phyloP scores from a whole-genome alignment of 2,797 vertebrate species.

The Platyrinchus mystaceus region DNA sequence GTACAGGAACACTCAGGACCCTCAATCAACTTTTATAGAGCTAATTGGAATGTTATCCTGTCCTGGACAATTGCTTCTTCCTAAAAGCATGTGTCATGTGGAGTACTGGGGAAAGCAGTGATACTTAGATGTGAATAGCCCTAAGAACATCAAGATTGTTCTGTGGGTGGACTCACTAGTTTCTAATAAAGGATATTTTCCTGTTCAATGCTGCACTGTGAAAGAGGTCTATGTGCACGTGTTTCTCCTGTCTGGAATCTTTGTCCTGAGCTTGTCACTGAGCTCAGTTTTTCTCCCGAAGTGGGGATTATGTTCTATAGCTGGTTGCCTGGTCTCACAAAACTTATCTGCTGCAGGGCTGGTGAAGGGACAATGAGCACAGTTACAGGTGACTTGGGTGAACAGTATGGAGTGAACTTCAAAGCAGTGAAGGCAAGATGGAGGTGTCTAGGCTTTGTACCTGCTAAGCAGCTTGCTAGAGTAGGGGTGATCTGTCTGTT shows the following conservation, averaged over 20 bases:
- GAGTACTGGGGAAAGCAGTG: background rate
- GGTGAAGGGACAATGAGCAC: background rate
- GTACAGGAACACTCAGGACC: background rate
- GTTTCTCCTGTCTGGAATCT: background rate
- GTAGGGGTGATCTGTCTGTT: accelerated
- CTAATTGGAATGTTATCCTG: background rate
- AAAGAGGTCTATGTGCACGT: background rate
- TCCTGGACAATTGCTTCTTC: background rate
- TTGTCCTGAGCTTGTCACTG: background rate
- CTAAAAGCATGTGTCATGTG: background rate
- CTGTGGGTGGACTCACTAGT: background rate
- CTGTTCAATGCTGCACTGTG: background rate
- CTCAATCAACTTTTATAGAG: background rate
- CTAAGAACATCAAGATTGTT: background rate
- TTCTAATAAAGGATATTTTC: background rate
- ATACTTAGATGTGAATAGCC: background rate
- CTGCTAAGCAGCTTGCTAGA: background rate
- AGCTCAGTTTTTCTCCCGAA: background rate
- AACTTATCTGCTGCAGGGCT: background rate
- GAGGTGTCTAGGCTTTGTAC: background rate
- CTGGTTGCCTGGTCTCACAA: background rate
- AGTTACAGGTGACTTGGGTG: background rate
- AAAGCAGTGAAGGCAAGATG: background rate
- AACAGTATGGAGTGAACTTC: background rate
- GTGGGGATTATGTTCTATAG: background rate